These are phyloP conservation scores for Mesoligia furuncula DNA, from an alignment of 2,888 invertebrate species.

Conservation along the genomic window DNA sequence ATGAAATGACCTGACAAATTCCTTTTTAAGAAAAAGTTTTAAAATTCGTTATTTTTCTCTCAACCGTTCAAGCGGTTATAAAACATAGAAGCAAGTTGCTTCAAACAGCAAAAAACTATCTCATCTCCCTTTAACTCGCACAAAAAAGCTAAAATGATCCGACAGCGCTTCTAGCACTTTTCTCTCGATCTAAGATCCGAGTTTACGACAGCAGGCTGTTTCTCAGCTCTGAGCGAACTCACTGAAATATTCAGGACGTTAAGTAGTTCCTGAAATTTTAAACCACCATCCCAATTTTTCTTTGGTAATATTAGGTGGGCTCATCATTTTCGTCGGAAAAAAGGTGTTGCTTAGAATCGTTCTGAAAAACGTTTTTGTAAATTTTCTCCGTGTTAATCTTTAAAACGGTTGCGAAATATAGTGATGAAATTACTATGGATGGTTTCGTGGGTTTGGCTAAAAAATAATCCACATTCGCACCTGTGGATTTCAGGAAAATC, in stretches of 20 bases:
- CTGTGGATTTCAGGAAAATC: not conserved
- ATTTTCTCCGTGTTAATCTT: slow-evolving; percentile 25
- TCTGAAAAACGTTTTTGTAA: not conserved
- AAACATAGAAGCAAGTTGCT: not conserved
- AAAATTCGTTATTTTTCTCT: not conserved
- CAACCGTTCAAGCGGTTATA: not conserved
- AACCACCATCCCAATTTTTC: slow-evolving; percentile 62
- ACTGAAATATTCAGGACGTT: slow-evolving; percentile 81
- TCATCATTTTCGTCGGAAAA: slow-evolving; percentile 38
- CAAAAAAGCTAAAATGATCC: slow-evolving; percentile 11
- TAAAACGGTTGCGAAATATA: slow-evolving; percentile 42
- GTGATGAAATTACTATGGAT: slow-evolving; percentile 5
- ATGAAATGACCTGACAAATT: not conserved
- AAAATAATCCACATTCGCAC: not conserved
- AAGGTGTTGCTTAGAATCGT: slow-evolving; percentile 27
- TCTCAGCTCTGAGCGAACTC: slow-evolving; percentile 71
- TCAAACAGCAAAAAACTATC: slow-evolving; percentile 1
- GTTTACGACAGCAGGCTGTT: slow-evolving; percentile 77
- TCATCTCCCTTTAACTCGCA: not conserved
- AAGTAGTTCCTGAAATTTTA: slow-evolving; percentile 78
- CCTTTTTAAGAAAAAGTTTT: not conserved
- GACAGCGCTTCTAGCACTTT: slow-evolving; percentile 47
- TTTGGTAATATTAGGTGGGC: slow-evolving; percentile 39
- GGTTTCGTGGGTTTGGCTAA: not conserved
- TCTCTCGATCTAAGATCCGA: slow-evolving; percentile 45